These are phyloP conservation scores for Zingel zingel DNA, from an alignment of 2,113 vertebrate genomes.

Conservation along the genomic window DNA sequence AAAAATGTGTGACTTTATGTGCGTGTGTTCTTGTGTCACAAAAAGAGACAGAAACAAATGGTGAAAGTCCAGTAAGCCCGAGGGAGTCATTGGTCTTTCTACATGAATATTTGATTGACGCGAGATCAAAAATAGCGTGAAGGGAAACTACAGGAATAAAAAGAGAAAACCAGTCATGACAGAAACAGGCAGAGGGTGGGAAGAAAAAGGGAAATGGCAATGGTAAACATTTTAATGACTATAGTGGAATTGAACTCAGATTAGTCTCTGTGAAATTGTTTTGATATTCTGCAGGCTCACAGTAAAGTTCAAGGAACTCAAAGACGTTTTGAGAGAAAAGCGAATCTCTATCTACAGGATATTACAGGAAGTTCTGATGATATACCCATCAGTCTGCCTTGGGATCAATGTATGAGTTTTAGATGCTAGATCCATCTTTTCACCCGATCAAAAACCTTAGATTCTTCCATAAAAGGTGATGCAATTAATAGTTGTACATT, in stretches of 20 bases:
- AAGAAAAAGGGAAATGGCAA: slow-evolving; percentile 37
- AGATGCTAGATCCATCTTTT: background rate
- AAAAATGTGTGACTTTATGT: background rate
- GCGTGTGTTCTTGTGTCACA: slow-evolving; percentile 23
- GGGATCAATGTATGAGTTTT: background rate
- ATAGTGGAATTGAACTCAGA: slow-evolving; percentile 18
- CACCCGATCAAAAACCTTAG: background rate
- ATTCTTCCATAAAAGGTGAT: background rate
- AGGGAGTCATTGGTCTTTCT: slow-evolving; percentile 51
- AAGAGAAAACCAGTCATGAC: slow-evolving; percentile 42
- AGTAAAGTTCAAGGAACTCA: slow-evolving; percentile 33
- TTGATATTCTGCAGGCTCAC: slow-evolving; percentile 30
- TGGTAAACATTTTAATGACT: slow-evolving; percentile 24
- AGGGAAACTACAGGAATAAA: slow-evolving; percentile 51
- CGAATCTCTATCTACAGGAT: background rate
- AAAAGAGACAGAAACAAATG: slow-evolving; percentile 7
- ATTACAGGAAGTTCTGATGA: slow-evolving; percentile 17
- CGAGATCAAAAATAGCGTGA: slow-evolving; percentile 59
- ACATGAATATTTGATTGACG: slow-evolving; percentile 68
- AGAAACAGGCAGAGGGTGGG: slow-evolving; percentile 10
- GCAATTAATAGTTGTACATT: background rate
- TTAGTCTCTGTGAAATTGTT: slow-evolving; percentile 28
- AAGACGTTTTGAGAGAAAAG: slow-evolving; percentile 18
- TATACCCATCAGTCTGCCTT: background rate
- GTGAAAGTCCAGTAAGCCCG: slow-evolving; percentile 48